Evolutionary conservation across 35 echinoderm and acorn worm genomes (phyloP).

Genomic region (Anneissia japonica): DNA sequence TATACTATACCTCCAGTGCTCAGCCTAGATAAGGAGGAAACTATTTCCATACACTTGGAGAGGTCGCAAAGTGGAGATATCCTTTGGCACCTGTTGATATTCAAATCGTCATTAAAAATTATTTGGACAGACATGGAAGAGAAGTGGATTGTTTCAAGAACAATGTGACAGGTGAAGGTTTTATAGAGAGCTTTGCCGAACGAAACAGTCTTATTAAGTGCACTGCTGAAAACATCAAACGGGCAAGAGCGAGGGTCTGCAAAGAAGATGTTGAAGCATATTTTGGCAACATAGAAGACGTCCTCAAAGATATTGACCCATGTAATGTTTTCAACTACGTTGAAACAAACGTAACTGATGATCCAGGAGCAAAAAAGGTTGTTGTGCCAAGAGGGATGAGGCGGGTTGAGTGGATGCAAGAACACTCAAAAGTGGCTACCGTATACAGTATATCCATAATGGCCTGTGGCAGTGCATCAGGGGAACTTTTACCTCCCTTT

Average conservation of each 20-base stretch:
- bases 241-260: neutral
- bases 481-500: slow-evolving; percentile 12
- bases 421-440: slow-evolving; percentile 13
- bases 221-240: slow-evolving; percentile 7
- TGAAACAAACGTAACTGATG: slow-evolving; percentile 28
- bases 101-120: neutral
- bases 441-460: slow-evolving; percentile 31
- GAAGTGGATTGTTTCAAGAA: neutral
- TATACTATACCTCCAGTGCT: neutral
- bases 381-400: slow-evolving; percentile 8
- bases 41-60: neutral
- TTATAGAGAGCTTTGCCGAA: neutral
- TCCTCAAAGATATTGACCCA: slow-evolving; percentile 2
- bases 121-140: slow-evolving; percentile 3
- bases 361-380: slow-evolving; percentile 5
- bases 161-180: slow-evolving; percentile 14
- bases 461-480: slow-evolving; percentile 22
- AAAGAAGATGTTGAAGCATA: neutral
- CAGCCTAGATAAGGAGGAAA: neutral
- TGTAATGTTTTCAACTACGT: slow-evolving; percentile 20
- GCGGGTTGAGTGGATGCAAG: slow-evolving; percentile 1
- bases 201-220: neutral
- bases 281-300: slow-evolving; percentile 13
- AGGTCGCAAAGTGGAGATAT: slow-evolving; percentile 5
- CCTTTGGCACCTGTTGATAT: neutral